Evolutionary conservation across 2,888 invertebrate species (phyloP), one percentile per base, ranked within the genome.

Genomic region (Pollenia labialis): DNA sequence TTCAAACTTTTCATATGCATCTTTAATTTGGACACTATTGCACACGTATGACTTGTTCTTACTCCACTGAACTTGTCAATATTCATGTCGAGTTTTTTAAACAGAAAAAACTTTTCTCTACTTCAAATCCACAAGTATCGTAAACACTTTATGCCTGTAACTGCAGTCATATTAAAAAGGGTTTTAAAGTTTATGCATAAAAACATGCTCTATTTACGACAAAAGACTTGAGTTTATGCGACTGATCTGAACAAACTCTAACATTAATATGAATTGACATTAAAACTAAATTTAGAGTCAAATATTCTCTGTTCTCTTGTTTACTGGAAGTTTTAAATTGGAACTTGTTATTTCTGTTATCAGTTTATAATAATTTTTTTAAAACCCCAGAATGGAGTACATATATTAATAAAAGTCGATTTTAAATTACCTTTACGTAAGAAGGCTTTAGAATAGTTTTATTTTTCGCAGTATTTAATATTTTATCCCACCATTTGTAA

Each of bases 61-160:
- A 42, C 58, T 60, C 44, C 71, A 80, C 60, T 80, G 14, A 71
- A 71, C 50, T 52, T 80, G 23, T 23, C 71, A 80, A 80, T 71
- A 71, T 64, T 80, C 71, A 71, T 71, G 62, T 64, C 44, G 62
- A 52, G 71, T 52, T 48, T 14, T 18, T 32, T 44, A 71, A 16
- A 80, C 44, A 62, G 7, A 12, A 74, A 23, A 74, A 74, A 32
- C 12, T 77, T 48, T 64, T 62, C 44, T 44, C 58, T 46, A 52
- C 80, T 71, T 71, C 3, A 62, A 71, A 80, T 60, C 69, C 60
- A 62, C 69, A 71, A 62, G 79, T 71, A 64, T 80, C 64, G 80
- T 72, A 80, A 80, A 71, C 80, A 80, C 71, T 71, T 77, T 69
- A 69, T 40, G 40, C 10, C 40, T 48, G 16, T 52, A 16, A 44